Conservation (phyloP, 2,113 vertebrate species). For the Eubucco bourcierii region DNA sequence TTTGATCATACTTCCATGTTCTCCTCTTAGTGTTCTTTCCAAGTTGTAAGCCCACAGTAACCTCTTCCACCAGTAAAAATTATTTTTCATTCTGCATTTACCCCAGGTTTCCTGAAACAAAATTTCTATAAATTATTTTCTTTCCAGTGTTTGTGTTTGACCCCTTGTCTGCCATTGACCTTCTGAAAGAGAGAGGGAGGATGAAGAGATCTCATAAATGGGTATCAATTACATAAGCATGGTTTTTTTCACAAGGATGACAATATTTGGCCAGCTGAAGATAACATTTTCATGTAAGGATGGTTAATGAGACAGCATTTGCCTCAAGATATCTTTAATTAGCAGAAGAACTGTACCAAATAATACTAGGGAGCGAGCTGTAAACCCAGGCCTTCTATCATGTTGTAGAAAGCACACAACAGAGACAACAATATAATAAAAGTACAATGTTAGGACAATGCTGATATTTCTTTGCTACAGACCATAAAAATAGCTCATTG, state of each 20-base stretch:
- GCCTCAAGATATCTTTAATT: not conserved
- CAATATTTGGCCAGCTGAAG: not conserved
- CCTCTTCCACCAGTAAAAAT: not conserved
- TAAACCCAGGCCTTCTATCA: not conserved
- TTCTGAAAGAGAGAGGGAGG: not conserved
- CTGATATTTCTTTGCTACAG: not conserved
- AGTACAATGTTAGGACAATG: not conserved
- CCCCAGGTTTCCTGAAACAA: not conserved
- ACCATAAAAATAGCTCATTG: not conserved
- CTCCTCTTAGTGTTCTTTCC: not conserved
- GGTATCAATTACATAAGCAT: not conserved
- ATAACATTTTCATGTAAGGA: not conserved
- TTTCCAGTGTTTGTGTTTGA: not conserved
- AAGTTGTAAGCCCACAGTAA: not conserved
- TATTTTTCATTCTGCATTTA: not conserved
- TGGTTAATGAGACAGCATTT: not conserved
- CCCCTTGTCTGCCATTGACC: not conserved
- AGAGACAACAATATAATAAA: not conserved
- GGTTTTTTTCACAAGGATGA: not conserved
- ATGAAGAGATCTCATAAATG: not conserved
- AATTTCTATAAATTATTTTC: not conserved
- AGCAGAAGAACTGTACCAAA: not conserved
- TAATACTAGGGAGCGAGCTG: not conserved
- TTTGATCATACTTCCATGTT: not conserved
- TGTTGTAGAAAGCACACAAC: not conserved